Percentiles rank a stretch among this genome's conserved stretches.
These are phyloP conservation scores for Notolabrus celidotus DNA, from an alignment of 2,797 vertebrate genomes.

Conservation along the genomic window DNA sequence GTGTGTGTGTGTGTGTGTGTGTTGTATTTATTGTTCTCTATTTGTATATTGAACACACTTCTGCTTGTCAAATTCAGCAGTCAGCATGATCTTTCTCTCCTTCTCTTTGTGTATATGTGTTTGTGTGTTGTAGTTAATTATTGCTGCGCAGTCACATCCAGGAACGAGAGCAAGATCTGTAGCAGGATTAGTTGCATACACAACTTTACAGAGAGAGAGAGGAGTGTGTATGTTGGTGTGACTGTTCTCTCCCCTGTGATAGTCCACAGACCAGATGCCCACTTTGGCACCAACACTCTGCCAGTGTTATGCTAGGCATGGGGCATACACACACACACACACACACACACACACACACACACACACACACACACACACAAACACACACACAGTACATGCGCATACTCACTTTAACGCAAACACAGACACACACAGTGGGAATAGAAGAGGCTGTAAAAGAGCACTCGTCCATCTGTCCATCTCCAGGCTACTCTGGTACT, in stretches of 20 bases:
- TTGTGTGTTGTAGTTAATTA: constrained; percentile 37
- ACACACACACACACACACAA: constrained; percentile 3
- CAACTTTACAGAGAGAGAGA: constrained; percentile 28
- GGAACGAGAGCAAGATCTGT: constrained; percentile 39
- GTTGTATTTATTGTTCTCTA: not conserved
- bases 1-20: not conserved
- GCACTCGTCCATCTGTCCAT: constrained; percentile 74
- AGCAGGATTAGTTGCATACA: constrained; percentile 35
- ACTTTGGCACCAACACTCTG: constrained; percentile 72
- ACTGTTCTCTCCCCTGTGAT: constrained; percentile 62
- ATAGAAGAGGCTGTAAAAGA: constrained; percentile 65
- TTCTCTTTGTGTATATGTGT: constrained; percentile 19
- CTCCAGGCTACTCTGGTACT: constrained; percentile 45
- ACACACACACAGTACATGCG: not conserved
- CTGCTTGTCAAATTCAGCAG: not conserved
- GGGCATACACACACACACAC: constrained; percentile 28
- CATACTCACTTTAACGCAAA: not conserved
- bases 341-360: no score
- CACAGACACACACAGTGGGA: constrained; percentile 18
- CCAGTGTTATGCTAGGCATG: constrained; percentile 61
- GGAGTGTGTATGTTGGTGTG: constrained; percentile 21
- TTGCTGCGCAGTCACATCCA: constrained; percentile 12
- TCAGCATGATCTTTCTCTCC: constrained; percentile 2
- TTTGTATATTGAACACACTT: constrained; percentile 10
- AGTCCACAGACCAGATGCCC: constrained; percentile 78